These are phyloP conservation scores for Malurus melanocephalus DNA, from an alignment of 2,113 vertebrate species.

Conservation along the genomic window DNA sequence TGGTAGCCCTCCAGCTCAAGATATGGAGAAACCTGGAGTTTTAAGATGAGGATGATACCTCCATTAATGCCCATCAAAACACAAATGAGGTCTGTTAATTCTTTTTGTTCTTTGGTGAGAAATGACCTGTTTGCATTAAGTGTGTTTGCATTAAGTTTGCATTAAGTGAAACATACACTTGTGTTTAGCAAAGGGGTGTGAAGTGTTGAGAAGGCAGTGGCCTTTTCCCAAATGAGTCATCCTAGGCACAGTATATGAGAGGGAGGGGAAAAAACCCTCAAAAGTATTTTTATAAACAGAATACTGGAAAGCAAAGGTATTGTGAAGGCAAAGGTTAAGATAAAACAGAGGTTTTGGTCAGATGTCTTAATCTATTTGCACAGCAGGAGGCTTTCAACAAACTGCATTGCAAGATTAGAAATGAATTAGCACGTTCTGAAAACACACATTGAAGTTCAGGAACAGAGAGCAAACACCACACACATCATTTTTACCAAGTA, in stretches of 20 bases:
- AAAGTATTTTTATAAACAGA: not conserved
- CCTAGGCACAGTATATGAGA: not conserved
- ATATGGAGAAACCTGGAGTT: not conserved
- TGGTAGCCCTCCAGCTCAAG: not conserved
- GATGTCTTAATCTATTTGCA: constrained; percentile 5
- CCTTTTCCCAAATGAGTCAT: not conserved
- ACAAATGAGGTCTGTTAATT: not conserved
- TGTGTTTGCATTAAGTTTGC: not conserved
- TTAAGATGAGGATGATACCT: not conserved
- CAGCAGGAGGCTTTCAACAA: not conserved
- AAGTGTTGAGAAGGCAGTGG: not conserved
- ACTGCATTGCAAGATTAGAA: not conserved
- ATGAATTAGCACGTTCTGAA: not conserved
- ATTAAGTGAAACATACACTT: not conserved
- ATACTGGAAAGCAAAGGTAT: not conserved
- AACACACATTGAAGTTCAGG: not conserved
- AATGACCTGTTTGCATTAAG: not conserved
- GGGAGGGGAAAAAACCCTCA: accelerated
- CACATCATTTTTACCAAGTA: not conserved
- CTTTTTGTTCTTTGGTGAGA: not conserved
- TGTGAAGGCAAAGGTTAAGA: not conserved
- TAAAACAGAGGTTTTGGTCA: not conserved
- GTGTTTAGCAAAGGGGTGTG: not conserved
- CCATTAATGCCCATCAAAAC: not conserved
- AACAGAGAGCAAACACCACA: not conserved